A percentile compares a stretch with the other conserved stretches of the same genome.
phyloP scores from a whole-genome alignment of 2,888 invertebrate species.

The Latheticus oryzae region DNA sequence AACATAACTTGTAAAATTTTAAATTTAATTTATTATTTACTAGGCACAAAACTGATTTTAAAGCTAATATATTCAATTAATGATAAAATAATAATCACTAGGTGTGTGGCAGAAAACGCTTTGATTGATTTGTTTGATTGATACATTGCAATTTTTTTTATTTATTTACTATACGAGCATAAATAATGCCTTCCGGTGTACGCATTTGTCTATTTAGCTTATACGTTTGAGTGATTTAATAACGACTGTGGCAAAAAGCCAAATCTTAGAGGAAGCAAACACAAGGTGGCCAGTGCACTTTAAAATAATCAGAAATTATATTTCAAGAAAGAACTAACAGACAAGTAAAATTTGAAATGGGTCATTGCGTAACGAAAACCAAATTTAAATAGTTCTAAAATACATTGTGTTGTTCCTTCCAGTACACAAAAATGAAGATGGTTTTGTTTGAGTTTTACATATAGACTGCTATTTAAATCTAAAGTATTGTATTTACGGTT shows the following conservation, averaged over 20 bases:
- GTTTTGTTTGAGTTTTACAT: constrained; percentile 17
- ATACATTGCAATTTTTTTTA: too few relatives aligned
- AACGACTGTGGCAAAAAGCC: neutral
- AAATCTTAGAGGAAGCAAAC: constrained; percentile 6
- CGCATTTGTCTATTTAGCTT: neutral
- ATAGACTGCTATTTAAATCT: constrained; percentile 27
- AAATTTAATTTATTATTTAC: too few relatives aligned
- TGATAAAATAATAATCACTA: too few relatives aligned
- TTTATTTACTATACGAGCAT: too few relatives aligned
- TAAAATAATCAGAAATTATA: constrained; percentile 10
- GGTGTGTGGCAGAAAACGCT: too few relatives aligned
- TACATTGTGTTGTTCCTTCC: constrained; percentile 22
- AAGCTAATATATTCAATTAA: too few relatives aligned
- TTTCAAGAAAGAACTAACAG: constrained; percentile 22
- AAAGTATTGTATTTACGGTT: constrained; percentile 26
- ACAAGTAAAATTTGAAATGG: constrained; percentile 27
- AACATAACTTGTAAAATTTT: too few relatives aligned
- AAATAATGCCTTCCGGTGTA: too few relatives aligned
- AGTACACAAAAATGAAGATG: constrained; percentile 3
- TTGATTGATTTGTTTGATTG: too few relatives aligned
- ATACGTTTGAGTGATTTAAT: neutral
- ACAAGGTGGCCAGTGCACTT: constrained; percentile 13
- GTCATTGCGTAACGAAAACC: constrained; percentile 32
- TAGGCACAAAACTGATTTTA: too few relatives aligned
- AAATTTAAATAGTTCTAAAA: constrained; percentile 34